Base-by-base conservation (phyloP, 2,797 vertebrate genomes). In the Acipenser ruthenus region DNA sequence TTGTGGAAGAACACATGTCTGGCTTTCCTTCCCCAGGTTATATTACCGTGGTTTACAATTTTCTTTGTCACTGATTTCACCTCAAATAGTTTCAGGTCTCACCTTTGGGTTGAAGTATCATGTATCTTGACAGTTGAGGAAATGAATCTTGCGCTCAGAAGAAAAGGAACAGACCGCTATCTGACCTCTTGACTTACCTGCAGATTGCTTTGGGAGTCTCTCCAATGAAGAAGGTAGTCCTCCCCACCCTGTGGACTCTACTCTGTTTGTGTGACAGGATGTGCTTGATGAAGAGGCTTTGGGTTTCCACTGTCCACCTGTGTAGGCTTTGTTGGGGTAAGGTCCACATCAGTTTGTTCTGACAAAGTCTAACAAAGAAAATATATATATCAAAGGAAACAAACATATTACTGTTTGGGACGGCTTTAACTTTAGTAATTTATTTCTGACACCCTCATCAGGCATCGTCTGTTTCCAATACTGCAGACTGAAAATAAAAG, bases 121-220 rank as follows among this genome's bases (percentile, higher is more conserved):
- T 50, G 51, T 67, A 61, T 9, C 15, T 7, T 50, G 60, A 50
- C 11, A 8, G 9, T 7, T 12, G 49, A 62, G 49, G 37, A 12
- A 67, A 53, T 51, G 15, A 62, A 15, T 15, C 48, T 48, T 59
- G 13, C 65, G 49, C 12, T 49, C 11, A 49, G 15, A 23, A 15
- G 37, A 67, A 11, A 15, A 50, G 3, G 12, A 12, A 50, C 51
- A 51, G 59, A 60, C 15, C 13, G 59, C 60, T 15, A 55, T 55
- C 18, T 49, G 61, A 6, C 15, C 55, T 65, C 12, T 12, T 6
- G 58, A 37, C 78, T 80, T 71, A 99, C 96, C 91, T 95, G 79
- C 90, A 63, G 62, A 96, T 80, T 65, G 69, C 79, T 75, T 80
- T 81, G 0, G 96, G 95, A n/a, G 96, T 96, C 76, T 88, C 86